These are phyloP conservation scores for Laticauda laticaudata DNA, from an alignment of 2,113 vertebrate genomes.

Conservation along the genomic window DNA sequence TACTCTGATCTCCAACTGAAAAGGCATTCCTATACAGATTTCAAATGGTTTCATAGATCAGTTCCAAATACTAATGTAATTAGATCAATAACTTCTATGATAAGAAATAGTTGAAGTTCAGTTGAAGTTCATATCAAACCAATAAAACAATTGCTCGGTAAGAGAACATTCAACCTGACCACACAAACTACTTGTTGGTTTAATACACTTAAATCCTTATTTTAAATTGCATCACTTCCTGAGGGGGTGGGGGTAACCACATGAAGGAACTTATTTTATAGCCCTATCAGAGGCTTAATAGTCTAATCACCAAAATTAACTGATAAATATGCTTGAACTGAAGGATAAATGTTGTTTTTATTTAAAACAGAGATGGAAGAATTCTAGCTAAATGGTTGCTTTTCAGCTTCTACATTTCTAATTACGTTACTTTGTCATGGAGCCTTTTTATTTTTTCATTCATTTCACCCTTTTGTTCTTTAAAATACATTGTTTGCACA, in stretches of 20 bases:
- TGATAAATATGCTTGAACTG: background rate
- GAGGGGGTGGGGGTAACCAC: accelerated
- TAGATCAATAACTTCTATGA: constrained; percentile 6
- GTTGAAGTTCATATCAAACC: constrained; percentile 22
- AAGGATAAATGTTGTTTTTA: background rate
- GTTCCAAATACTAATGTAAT: background rate
- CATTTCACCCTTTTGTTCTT: background rate
- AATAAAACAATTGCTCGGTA: constrained; percentile 23
- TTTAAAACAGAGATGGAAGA: background rate
- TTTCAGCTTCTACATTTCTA: background rate
- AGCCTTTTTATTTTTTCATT: background rate
- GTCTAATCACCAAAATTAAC: background rate
- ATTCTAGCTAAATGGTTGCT: background rate
- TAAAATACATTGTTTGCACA: background rate
- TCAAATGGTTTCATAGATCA: background rate
- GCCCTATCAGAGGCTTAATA: background rate
- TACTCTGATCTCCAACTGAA: background rate
- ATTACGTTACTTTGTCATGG: background rate
- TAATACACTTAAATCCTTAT: constrained; percentile 32
- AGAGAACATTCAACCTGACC: constrained; percentile 50
- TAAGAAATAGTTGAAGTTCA: background rate
- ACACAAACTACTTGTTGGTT: constrained; percentile 49
- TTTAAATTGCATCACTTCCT: constrained; percentile 3
- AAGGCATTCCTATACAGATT: constrained; percentile 33
- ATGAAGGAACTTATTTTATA: background rate